phyloP scores from a whole-genome alignment of 2,113 vertebrate genomes.

The Leiothrix lutea region DNA sequence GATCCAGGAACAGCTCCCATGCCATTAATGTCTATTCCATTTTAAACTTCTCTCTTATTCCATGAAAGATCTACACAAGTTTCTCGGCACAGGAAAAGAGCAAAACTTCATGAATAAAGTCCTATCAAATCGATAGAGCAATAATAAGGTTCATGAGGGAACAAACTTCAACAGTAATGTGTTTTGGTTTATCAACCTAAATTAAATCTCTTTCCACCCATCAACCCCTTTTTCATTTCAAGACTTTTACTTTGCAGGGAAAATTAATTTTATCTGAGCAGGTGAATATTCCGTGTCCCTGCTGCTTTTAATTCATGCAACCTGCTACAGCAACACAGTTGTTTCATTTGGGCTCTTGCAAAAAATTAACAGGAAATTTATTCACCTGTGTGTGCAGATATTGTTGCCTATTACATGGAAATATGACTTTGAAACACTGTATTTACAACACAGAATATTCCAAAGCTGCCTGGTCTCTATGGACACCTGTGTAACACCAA shows the following conservation, averaged over 20 bases:
- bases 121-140: background rate
- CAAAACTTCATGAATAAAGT: background rate
- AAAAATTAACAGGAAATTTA: background rate
- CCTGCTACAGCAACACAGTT: background rate
- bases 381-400: background rate
- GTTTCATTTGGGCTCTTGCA: background rate
- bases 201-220: background rate
- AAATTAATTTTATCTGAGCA: background rate
- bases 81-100: background rate
- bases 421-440: background rate
- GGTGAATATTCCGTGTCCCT: background rate
- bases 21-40: background rate
- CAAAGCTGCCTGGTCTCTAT: background rate
- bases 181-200: background rate
- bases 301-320: background rate
- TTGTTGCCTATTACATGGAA: background rate
- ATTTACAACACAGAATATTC: slow-evolving; percentile 5
- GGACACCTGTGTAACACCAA: slow-evolving; percentile 19
- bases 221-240: background rate
- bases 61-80: background rate
- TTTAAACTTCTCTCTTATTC: background rate
- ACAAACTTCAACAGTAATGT: background rate
- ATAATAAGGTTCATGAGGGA: background rate
- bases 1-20: background rate
- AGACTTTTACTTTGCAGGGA: background rate